A percentile compares a stretch with the other conserved stretches of the same genome.
These are phyloP conservation scores for Keiferia lycopersicella DNA, from an alignment of 2,888 invertebrate genomes.

Conservation along the genomic window DNA sequence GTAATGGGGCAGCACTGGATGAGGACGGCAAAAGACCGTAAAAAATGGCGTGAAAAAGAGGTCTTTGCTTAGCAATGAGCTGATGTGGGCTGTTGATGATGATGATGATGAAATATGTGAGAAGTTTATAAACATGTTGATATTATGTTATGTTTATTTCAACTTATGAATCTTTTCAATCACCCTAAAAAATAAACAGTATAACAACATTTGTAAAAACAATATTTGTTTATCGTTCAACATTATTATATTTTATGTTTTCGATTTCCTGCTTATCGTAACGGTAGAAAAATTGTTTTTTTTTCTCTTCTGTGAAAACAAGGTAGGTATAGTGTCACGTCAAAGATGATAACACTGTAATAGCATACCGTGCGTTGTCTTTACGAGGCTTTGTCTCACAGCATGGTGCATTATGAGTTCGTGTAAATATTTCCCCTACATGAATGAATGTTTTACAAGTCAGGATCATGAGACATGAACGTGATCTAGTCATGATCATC, in stretches of 20 bases:
- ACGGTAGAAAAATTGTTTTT: not conserved
- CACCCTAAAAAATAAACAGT: not conserved
- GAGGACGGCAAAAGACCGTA: too few relatives aligned
- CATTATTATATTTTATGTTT: not conserved
- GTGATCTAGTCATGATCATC: not conserved
- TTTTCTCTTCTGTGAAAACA: not conserved
- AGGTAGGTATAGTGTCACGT: not conserved
- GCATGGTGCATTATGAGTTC: conserved; percentile 55
- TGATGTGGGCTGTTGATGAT: too few relatives aligned
- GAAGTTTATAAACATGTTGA: not conserved
- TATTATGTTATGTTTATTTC: not conserved
- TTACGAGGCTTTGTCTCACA: conserved; percentile 48
- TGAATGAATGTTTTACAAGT: conserved; percentile 37
- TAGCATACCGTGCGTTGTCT: conserved; percentile 32
- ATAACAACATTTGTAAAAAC: not conserved
- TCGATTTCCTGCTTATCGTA: not conserved
- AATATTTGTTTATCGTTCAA: not conserved
- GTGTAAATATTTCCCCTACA: conserved; percentile 54
- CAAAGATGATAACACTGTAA: not conserved
- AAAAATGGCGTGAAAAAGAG: too few relatives aligned
- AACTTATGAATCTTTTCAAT: conserved; percentile 6
- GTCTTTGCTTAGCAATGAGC: too few relatives aligned
- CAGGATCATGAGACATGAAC: conserved; percentile 27
- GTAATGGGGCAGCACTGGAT: too few relatives aligned
- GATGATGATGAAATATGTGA: too few relatives aligned